Evolutionary conservation across 2,797 vertebrate species (phyloP), one percentile per base, ranked within the genome.

Genomic region (Emydoidea blandingii): DNA sequence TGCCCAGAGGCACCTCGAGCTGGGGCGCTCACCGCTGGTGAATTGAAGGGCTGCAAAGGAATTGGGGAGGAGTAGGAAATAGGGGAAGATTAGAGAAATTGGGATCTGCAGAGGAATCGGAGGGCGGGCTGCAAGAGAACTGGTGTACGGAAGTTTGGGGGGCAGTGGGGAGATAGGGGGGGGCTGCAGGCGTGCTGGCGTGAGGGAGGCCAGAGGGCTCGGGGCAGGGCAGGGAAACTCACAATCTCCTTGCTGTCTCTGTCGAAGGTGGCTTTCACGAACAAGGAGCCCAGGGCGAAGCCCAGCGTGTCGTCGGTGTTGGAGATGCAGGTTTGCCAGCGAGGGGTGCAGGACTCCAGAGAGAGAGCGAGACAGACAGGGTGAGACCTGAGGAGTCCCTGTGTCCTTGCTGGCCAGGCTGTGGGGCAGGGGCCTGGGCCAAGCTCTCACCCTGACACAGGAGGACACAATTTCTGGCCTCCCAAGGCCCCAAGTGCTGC

Each of bases 311-410:
- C 99, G 0, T 99, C 99, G 0, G 99, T 99, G 98, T 99, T 99
- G 86, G 99, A 99, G 81, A 99, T 99, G 86, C 99, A 99, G 23
- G 99, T 99, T 98, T 99, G 99, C 99, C 99, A 99, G 85, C 99
- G 99, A 0, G 99, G 99, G 0, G 98, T 99, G 92, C 99, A 99
- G 57, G 99, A 99, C 99, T 99, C 97, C 27, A 91, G 54, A 93
- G 59, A 95, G 83, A 0, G 0, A 93, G 47, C 83, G 1, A 5
- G 65, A 14, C 19, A 41, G 57, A 83, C 72, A 37, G 52, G 0
- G 1, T 89, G 81, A 92, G 96, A 86, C 18, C 19, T n/a, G 6
- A 4, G 2, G 11, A 91, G 49, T 54, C 53, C 86, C 82, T 62
- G 87, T 87, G 37, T 83, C 37, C 62, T 76, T 10, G n/a, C 65